Percentiles rank a stretch among this genome's conserved stretches.
Conservation (phyloP, 2,888 invertebrate species). For the Conops quadrifasciatus region DNA sequence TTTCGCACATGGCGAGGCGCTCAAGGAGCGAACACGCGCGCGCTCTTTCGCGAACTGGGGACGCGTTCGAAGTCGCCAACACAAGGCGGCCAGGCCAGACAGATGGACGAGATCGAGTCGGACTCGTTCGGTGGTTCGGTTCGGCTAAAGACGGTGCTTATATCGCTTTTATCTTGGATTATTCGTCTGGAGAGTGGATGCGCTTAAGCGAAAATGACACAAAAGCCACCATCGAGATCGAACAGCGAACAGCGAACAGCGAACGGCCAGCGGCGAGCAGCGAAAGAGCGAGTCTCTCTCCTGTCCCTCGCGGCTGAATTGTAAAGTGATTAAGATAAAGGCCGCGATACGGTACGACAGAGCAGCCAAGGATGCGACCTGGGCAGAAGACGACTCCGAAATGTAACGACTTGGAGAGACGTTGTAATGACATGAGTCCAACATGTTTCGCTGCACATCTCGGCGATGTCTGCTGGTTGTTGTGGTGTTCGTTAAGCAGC, state of each 20-base stretch:
- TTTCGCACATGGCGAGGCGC: neutral
- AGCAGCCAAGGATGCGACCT: neutral
- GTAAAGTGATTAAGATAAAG: neutral
- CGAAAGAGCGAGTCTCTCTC: neutral
- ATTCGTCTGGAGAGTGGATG: conserved; percentile 3
- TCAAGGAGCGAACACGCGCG: neutral
- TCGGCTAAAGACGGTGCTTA: no score
- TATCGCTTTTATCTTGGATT: neutral
- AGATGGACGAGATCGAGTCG: neutral
- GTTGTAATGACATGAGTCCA: conserved; percentile 30
- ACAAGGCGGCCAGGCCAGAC: neutral
- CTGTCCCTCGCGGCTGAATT: neutral
- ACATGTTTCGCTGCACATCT: conserved; percentile 4
- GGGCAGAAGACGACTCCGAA: neutral
- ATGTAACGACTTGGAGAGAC: conserved; percentile 5
- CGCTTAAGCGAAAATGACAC: conserved; percentile 3
- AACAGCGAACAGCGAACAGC: neutral
- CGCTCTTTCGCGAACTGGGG: neutral
- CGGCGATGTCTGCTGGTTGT: conserved; percentile 1
- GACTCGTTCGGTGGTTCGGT: neutral
- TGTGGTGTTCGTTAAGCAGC: conserved; percentile 8
- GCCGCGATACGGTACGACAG: neutral
- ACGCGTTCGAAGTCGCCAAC: neutral
- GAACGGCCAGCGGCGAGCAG: neutral
- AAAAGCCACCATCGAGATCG: neutral